Base-by-base conservation (phyloP, 2,113 vertebrate genomes). In the Strix uralensis region DNA sequence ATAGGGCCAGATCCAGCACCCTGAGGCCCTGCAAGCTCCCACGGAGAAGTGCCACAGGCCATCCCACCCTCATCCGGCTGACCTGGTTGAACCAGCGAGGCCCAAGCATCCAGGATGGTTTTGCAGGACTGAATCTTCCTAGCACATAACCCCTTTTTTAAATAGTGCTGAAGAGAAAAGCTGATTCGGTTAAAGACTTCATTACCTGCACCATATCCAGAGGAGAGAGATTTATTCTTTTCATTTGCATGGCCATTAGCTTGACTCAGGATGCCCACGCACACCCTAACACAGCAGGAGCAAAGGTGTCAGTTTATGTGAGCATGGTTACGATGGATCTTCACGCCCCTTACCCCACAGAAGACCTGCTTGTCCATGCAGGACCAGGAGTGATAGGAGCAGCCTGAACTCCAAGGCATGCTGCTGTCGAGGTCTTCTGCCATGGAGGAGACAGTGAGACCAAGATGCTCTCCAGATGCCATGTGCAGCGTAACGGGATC, bases 281-380 rank as follows among this genome's bases (percentile, higher is more conserved):
- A 29, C 30, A 11, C 17, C 32, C 54, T 65, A 27, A 16, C 44
- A 11, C 42, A 67, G 57, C 34, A 62, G 46, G 26, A 84, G 36
- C 83, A 81, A 63, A 32, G 26, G 5, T 62, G 27, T 36, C 22
- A 27, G 10, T 4, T 70, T 16, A 6, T 57, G 65, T 22, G 49
- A 89, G 21, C 3, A 0, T 15, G 26, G 4, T 11, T 72, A 36
- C 0, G 2, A 61, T 7, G 62, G 40, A 36, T 52, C 25, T 85
- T 55, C 0, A 0, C 6, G 52, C 32, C 15, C 1, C 0, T 74
- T 51, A 30, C 15, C 44, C 78, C 29, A 23, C 0, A 0, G 15
- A 12, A 49, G 65, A 27, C 26, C 42, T 27, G 17, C 16, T 61
- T 61, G 34, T 13, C 66, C 26, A 1, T 4, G 18, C 46, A 70